Conservation (phyloP, 2,797 vertebrate genomes). For the Uromys caudimaculatus region DNA sequence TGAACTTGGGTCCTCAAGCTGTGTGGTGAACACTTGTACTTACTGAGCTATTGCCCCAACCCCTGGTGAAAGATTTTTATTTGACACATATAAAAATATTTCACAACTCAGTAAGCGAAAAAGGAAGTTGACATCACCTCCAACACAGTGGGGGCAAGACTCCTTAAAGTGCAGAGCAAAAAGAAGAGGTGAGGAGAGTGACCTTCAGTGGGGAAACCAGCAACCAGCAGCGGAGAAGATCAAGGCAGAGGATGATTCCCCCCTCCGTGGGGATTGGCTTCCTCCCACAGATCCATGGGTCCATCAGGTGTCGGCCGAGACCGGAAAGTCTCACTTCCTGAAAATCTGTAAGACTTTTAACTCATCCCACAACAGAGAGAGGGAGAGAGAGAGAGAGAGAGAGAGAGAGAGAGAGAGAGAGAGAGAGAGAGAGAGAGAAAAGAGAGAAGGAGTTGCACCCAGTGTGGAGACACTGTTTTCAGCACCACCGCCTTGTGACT, state of each 20-base stretch:
- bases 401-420: background rate
- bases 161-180: background rate
- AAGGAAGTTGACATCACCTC: background rate
- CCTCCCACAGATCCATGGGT: background rate
- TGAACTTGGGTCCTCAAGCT: background rate
- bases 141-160: background rate
- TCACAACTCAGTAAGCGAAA: background rate
- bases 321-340: background rate
- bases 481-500: background rate
- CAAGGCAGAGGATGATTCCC: background rate
- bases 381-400: too few species aligned
- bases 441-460: background rate
- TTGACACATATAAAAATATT: background rate
- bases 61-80: background rate
- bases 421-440: background rate
- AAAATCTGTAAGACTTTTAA: background rate
- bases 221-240: background rate
- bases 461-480: background rate
- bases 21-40: background rate
- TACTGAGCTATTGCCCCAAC: too few species aligned
- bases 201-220: background rate
- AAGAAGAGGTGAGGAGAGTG: fast-evolving
- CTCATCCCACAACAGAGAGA: background rate
- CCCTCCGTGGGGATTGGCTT: too few species aligned
- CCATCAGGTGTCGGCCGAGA: background rate